A percentile compares a stretch with the other conserved stretches of the same genome.
These are phyloP conservation scores for Tyrannus savana DNA, from an alignment of 2,113 vertebrate species.

Conservation along the genomic window DNA sequence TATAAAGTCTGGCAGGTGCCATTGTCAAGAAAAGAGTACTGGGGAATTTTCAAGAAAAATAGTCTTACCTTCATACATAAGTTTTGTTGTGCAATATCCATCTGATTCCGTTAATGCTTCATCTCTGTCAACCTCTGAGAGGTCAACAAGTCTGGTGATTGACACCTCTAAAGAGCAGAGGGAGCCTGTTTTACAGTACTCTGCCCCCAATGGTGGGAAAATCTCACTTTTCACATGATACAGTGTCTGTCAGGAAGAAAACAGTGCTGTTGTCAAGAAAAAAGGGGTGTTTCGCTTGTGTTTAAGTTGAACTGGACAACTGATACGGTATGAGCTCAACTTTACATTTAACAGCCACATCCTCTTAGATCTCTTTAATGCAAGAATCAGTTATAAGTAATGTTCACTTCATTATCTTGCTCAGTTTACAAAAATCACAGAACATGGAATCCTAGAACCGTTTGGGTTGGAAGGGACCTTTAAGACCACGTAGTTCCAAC, in stretches of 20 bases:
- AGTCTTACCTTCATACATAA: slow-evolving; percentile 93
- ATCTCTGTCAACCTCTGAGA: slow-evolving; percentile 83
- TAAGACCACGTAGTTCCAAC: background rate
- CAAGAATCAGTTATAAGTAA: background rate
- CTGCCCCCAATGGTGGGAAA: slow-evolving; percentile 79
- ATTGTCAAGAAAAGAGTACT: background rate
- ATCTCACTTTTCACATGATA: slow-evolving; percentile 89
- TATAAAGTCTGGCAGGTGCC: background rate
- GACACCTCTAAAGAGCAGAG: slow-evolving; percentile 91
- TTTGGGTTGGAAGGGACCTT: background rate
- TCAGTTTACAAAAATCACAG: background rate
- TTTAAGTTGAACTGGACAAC: background rate
- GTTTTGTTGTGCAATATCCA: slow-evolving; percentile 85
- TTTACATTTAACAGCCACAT: background rate
- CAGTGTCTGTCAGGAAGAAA: slow-evolving; percentile 81
- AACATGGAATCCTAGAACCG: background rate
- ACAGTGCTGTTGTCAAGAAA: background rate
- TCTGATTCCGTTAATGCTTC: slow-evolving; percentile 84
- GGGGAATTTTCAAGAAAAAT: background rate
- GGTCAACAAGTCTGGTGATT: slow-evolving; percentile 86
- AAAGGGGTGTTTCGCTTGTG: background rate
- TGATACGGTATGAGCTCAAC: background rate
- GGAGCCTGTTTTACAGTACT: slow-evolving; percentile 86
- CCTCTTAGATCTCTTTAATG: background rate
- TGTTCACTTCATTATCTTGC: background rate